Base-by-base conservation (phyloP, 2,888 invertebrate species). In the Eilema caniola region DNA sequence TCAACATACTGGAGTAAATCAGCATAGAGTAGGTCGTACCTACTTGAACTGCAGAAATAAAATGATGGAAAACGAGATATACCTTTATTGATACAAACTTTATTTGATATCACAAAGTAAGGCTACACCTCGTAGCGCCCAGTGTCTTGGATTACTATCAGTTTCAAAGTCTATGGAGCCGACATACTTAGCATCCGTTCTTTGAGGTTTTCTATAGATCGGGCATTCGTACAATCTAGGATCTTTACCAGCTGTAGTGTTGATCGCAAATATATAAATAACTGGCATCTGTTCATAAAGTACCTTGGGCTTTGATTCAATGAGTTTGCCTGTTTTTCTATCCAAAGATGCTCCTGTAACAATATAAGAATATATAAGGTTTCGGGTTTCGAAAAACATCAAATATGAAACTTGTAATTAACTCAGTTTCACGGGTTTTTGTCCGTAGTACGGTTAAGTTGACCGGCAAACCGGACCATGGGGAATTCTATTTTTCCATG, bases 241-340 rank as follows among this genome's bases (percentile, higher is more conserved):
- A 92, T 98, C 98, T 91, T 98, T 98, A 20, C 98, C 98, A 24
- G 98, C 97, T 10, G 98, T 98, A 1, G 98, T 98, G 91, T 98
- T 98, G 83, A 99, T 98, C 1, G 99, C 98, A 87, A 98, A 99
- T 83, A 99, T 98, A 89, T 99, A 99, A 83, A 99, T 98, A 10
- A 99, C 98, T 0, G 99, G 99, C 98, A 99, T 98, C 89, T 98
- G 98, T 88, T 99, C 99, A 89, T 98, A 99, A 8, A 99, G 95
- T 8, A 98, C 97, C 94, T 99, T 99, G 7, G 99, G 96, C 90
- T 98, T 98, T 64, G 99, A 98, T 93, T 99, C 99, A 57, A 98
- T 97, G 64, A 99, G 96, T 92, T 98, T 98, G 31, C 98, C 98
- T 11, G 97, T 96, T 88, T 98, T 97, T 68, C 98, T 96, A 90